A percentile compares a stretch with the other conserved stretches of the same genome.
phyloP scores from a whole-genome alignment of 2,888 invertebrate genomes.

The Parnassius orleans region DNA sequence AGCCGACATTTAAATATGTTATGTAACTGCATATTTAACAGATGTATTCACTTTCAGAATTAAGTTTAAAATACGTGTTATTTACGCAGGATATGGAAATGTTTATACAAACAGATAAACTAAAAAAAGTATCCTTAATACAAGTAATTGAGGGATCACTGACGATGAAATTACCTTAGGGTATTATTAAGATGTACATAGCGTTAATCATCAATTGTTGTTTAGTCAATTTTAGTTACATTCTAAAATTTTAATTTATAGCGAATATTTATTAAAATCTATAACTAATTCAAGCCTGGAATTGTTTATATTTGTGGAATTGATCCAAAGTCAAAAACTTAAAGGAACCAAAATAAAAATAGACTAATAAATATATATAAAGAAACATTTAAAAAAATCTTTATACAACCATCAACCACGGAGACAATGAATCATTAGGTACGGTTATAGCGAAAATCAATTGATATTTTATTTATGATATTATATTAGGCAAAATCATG shows the following conservation, averaged over 20 bases:
- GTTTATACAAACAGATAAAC: background rate
- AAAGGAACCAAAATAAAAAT: conserved; percentile 69
- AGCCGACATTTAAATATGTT: no score
- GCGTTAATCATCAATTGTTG: conserved; percentile 60
- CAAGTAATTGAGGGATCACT: conserved; percentile 70
- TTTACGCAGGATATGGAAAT: background rate
- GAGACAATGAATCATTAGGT: conserved; percentile 15
- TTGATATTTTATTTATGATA: conserved; percentile 19
- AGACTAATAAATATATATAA: conserved; percentile 37
- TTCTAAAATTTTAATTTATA: no score
- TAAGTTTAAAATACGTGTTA: background rate
- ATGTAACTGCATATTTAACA: background rate
- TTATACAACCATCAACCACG: conserved; percentile 16
- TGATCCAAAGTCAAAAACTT: conserved; percentile 61
- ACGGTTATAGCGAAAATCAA: background rate
- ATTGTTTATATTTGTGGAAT: conserved; percentile 69
- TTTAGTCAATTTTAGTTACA: background rate
- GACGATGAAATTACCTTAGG: conserved; percentile 50
- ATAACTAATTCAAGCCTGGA: conserved; percentile 47
- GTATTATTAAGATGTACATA: conserved; percentile 65
- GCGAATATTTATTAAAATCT: no score
- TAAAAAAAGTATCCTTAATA: conserved; percentile 46
- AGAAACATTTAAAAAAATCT: conserved; percentile 17
- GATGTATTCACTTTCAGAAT: background rate
- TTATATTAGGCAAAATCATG: conserved; percentile 10